Base-by-base conservation (phyloP, 2,888 invertebrate genomes). In the Xanthostigma xanthostigma region DNA sequence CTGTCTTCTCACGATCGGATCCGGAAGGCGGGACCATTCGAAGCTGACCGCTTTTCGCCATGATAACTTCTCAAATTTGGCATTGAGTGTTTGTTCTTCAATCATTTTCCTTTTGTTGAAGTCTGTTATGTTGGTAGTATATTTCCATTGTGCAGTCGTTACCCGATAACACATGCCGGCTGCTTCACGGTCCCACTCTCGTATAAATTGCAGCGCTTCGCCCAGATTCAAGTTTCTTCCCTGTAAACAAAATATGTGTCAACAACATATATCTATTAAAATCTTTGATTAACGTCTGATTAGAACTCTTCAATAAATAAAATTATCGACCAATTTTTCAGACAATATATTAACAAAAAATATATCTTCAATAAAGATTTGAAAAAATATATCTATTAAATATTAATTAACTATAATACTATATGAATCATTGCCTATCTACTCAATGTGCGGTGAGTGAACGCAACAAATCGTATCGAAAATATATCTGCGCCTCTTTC, bases 51-150 rank as follows among this genome's bases (percentile, higher is more conserved):
- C 81, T 60, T 81, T 79, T 57, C 76, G 73, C 81, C 86, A 88
- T 0, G 85, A 82, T 0, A 82, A 71, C 58, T 81, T 73, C 57
- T 85, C 82, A 58, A 87, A 86, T 65, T 83, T 83, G 49, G 79
- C 72, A 60, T 80, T 79, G 6, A 81, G 64, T 1, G 77, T 75
- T 64, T 84, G 74, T 57, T 82, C 81, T 50, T 85, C 84, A 1
- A 77, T 62, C 84, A 85, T 84, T 46, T 77, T 69, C 2, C 81
- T 70, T 3, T 79, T 75, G 64, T 84, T 85, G 53, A 66, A 65
- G 46, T 84, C 84, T 0, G 84, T 84, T 53, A 84, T 79, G 62
- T 86, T 86, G 8, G 84, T 85, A 8, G 81, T 80, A 60, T 81
- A 86, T 49, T 75, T 74, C 85, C 86, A 86, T 59, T 84, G 82